Conservation (phyloP, 2,888 invertebrate species). For the Hyppa rectilinea region DNA sequence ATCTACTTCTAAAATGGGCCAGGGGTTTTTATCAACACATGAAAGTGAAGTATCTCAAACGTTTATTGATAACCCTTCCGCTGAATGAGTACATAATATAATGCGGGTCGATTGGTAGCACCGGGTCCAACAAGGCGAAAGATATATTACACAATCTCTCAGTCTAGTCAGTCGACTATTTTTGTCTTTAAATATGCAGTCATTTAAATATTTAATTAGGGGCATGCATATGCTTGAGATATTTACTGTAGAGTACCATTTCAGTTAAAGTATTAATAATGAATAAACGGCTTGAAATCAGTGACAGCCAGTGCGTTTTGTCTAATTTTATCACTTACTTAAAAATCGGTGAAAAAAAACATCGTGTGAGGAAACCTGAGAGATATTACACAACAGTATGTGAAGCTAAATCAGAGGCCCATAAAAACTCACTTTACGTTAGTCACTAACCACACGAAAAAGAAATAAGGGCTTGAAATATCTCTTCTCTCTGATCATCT, state of each 20-base stretch:
- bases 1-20: background rate
- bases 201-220: conserved; percentile 39
- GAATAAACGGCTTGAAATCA: too few relatives aligned
- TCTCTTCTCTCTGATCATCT: background rate
- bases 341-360: too few relatives aligned
- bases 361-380: too few relatives aligned
- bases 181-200: conserved; percentile 40
- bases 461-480: too few relatives aligned
- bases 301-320: too few relatives aligned
- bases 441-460: too few relatives aligned
- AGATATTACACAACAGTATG: too few relatives aligned
- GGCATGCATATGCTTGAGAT: background rate
- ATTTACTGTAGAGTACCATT: background rate
- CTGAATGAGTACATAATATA: conserved; percentile 8
- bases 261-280: background rate
- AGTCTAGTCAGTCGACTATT: conserved; percentile 40
- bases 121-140: conserved; percentile 29
- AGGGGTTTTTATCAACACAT: conserved; percentile 20
- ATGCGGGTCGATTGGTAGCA: conserved; percentile 24
- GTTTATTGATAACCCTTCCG: conserved; percentile 35
- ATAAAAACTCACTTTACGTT: too few relatives aligned
- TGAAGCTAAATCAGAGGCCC: too few relatives aligned
- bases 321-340: too few relatives aligned
- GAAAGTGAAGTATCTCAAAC: conserved; percentile 8
- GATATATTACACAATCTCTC: conserved; percentile 44